Evolutionary conservation across 2,888 invertebrate genomes (phyloP), one percentile per base, ranked within the genome.

Genomic region (Platypus cylindrus): DNA sequence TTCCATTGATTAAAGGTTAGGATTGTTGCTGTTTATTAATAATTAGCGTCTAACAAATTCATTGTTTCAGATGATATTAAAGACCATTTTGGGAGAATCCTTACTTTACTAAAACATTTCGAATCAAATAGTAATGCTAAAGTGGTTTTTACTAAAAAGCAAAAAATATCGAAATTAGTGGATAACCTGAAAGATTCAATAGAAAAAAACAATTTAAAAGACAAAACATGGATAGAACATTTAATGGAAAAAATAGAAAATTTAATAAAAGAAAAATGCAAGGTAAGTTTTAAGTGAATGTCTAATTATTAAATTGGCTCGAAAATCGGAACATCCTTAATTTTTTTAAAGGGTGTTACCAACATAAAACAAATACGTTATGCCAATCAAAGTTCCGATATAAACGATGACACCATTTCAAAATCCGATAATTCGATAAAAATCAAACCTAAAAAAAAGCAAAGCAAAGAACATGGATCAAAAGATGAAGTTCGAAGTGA

Each of bases 101-200:
- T 56, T n/a, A 40, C 44, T 28, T 48, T 45, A 26, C 34, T 55
- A 8, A 50, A 52, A 38, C 45, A 45, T 34, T 26, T 55, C 22
- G 51, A 50, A 9, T 40, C 46, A 13, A 47, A 46, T 31, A 51
- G 50, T n/a, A 53, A 55, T 31, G 50, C 48, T 44, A 53, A 52
- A 40, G 46, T 44, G 3, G 37, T 54, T 11, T 45, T 45, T 8
- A 51, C 52, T 0, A 54, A 52, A 38, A 51, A 51, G 38, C 44
- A 48, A 7, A 56, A 55, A 48, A 47, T 56, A 2, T 38, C 46
- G 34, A 55, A 52, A 40, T 46, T 50, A 14, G 48, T 52, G 16
- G 34, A 42, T 4, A 49, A 54, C 17, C 18, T 47, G 25, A 37
- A 40, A 20, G 27, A 38, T 32, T 27, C 30, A 3, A 14, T 25